Conservation (phyloP, 37 sponge, comb jelly and placozoan species). For the Haliclona indistincta region DNA sequence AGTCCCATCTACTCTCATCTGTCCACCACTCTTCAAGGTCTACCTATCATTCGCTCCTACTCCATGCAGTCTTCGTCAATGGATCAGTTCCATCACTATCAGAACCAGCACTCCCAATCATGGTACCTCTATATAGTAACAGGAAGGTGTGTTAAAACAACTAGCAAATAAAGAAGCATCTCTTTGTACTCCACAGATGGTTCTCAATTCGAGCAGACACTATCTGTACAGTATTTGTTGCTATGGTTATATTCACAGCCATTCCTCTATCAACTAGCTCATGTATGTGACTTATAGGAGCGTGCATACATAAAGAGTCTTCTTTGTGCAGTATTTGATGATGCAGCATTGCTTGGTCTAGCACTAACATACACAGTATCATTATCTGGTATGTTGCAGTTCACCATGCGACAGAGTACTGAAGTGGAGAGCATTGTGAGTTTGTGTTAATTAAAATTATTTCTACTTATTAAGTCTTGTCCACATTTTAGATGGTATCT, state of each 20-base stretch:
- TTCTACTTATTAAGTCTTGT: neutral
- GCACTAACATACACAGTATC: conserved; percentile 64
- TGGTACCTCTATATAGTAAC: conserved; percentile 62
- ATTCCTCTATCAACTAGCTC: conserved; percentile 15
- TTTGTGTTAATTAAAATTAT: neutral
- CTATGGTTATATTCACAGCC: conserved; percentile 49
- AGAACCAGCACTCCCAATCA: conserved; percentile 50
- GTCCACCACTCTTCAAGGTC: conserved; percentile 72
- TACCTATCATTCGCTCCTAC: no score
- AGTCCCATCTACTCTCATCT: conserved; percentile 85
- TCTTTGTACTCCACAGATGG: conserved; percentile 53
- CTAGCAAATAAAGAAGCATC: neutral
- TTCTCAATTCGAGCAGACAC: conserved; percentile 70
- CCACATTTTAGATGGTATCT: conserved; percentile 26
- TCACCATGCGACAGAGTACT: conserved; percentile 64
- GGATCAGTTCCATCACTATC: conserved; percentile 46
- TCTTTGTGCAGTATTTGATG: no score
- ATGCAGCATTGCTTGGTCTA: conserved; percentile 65
- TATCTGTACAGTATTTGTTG: conserved; percentile 51
- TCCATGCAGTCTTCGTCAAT: conserved; percentile 46
- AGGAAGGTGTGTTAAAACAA: neutral
- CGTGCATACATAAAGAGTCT: no score
- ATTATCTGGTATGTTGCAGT: conserved; percentile 75
- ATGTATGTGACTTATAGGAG: no score
- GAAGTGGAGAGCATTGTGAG: conserved; percentile 57